Evolutionary conservation across 2,888 invertebrate genomes (phyloP), one percentile per base, ranked within the genome.

Genomic region (Hirtodrosophila confusa): DNA sequence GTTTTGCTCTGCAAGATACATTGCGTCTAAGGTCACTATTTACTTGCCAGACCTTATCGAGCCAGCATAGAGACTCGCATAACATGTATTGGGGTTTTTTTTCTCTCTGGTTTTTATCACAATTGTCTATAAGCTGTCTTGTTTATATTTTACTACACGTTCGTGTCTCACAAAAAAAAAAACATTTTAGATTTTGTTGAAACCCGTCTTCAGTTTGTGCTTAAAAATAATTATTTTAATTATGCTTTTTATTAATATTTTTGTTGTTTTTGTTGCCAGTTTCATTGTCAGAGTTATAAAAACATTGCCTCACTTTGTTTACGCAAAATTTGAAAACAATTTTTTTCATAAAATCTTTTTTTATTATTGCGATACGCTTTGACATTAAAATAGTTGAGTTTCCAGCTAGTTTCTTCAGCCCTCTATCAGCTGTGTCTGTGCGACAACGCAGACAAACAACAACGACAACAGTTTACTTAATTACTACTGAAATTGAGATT

Each of bases 11-110:
- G 75, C 54, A 57, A 67, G 73, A 65, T 69, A 72, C 68, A 61
- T 31, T 65, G 74, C 75, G 75, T 50, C 77, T 83, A 88, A 90
- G 89, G 90, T 89, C 88, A 84, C 68, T 77, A 78, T 65, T 73
- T 77, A 78, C 65, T 73, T 62, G 67, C 10, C 69, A 79, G 88
- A 80, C 71, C 75, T 72, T 84, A 76, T 73, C 63, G 80, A 35
- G 39, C 23, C 45, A 35, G 37, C 61, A 47, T 35, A 47, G 29
- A 7, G 5, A 33, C 35, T 31, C 7, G 17, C 17, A 17, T 17
- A 36, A 29, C 35, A 31, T 57, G 17, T 10, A 50, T 55, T 51
- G 35, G 24, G 29, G 54, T 41, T 31, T 8, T 23, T 23, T 54
- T 36, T 35, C 23, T 23, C 17, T 50, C 35, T 45, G 24, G 8